phyloP scores from a whole-genome alignment of 2,888 invertebrate species.

The Oligia latruncula region DNA sequence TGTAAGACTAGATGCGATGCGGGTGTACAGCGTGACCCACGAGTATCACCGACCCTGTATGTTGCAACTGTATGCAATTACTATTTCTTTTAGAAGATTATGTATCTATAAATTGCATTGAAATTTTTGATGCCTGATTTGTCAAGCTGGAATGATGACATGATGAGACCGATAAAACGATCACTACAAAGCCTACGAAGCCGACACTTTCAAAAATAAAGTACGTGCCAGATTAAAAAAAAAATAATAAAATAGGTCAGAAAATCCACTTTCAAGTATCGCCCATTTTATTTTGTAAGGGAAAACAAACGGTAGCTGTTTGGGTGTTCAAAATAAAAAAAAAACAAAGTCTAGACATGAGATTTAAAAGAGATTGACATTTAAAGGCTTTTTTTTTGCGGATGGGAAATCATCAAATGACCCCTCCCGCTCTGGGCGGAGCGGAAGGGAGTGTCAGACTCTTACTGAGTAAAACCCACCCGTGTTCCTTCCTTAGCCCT shows the following conservation, averaged over 20 bases:
- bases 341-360: background rate
- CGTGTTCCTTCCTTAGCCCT: too few relatives aligned
- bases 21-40: conserved; percentile 60
- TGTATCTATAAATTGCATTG: background rate
- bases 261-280: background rate
- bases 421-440: too few relatives aligned
- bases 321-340: background rate
- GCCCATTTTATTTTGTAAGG: too few relatives aligned
- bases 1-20: conserved; percentile 66
- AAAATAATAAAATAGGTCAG: background rate
- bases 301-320: background rate
- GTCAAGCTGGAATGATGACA: background rate
- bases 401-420: too few relatives aligned
- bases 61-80: conserved; percentile 19
- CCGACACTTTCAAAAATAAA: background rate
- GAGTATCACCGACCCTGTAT: conserved; percentile 5
- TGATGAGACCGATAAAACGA: background rate
- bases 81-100: background rate
- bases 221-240: too few relatives aligned
- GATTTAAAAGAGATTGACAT: conserved; percentile 12
- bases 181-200: background rate
- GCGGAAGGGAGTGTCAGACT: too few relatives aligned
- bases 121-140: background rate
- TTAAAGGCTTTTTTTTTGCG: background rate
- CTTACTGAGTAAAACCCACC: too few relatives aligned